Evolutionary conservation across 2,113 vertebrate genomes (phyloP).

Genomic region (Brienomyrus brachyistius): DNA sequence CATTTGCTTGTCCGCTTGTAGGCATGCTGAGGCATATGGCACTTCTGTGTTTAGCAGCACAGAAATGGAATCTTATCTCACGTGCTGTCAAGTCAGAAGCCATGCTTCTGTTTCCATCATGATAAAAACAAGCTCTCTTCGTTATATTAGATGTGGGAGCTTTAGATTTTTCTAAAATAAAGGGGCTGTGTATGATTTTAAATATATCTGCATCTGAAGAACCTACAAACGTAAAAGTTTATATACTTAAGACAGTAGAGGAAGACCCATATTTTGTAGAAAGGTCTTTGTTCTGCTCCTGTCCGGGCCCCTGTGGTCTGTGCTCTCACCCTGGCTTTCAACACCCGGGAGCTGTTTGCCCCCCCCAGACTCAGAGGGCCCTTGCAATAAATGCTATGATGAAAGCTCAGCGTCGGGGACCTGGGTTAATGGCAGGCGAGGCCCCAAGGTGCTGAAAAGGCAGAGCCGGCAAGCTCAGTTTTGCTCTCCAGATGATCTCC

Average conservation of each 20-base stretch:
- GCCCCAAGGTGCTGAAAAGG: not conserved
- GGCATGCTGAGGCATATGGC: not conserved
- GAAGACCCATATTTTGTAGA: not conserved
- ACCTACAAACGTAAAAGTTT: not conserved
- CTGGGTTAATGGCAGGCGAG: not conserved
- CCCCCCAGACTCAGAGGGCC: not conserved
- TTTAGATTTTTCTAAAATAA: not conserved
- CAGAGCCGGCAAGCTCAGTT: not conserved
- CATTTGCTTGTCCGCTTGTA: not conserved
- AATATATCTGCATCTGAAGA: not conserved
- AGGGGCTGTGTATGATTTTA: not conserved
- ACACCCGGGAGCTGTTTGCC: not conserved
- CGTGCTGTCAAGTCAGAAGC: not conserved
- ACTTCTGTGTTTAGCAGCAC: not conserved
- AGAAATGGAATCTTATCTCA: not conserved
- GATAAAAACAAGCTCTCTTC: not conserved
- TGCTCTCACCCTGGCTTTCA: not conserved
- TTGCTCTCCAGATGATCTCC: not conserved
- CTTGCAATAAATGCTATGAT: not conserved
- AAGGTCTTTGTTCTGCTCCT: not conserved
- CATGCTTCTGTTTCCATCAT: not conserved
- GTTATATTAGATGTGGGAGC: not conserved
- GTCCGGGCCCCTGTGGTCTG: not conserved
- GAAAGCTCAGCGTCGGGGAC: conserved; percentile 13
- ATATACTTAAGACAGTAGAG: not conserved